These are phyloP conservation scores for Bos javanicus DNA, from an alignment of 2,113 vertebrate species.

Conservation along the genomic window DNA sequence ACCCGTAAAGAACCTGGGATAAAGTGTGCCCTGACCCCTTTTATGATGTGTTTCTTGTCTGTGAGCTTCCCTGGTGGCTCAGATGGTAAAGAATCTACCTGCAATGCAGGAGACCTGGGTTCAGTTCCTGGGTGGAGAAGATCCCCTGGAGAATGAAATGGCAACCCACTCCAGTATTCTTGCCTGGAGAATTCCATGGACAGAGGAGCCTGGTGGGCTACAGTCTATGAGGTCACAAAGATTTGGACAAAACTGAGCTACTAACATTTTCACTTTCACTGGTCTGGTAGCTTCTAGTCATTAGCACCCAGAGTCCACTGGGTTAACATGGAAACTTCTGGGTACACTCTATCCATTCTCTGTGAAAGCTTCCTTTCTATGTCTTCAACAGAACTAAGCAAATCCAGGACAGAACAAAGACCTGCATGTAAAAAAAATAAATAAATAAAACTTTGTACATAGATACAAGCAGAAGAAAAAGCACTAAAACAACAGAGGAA, in stretches of 20 bases:
- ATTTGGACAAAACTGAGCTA: neutral
- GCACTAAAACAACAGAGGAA: neutral
- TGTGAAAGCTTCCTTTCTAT: neutral
- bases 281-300: neutral
- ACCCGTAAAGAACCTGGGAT: neutral
- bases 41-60: neutral
- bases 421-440: neutral
- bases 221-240: fast-evolving
- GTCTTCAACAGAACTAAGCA: neutral
- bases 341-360: neutral
- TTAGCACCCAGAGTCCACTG: neutral
- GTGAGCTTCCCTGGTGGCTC: neutral
- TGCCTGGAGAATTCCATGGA: neutral
- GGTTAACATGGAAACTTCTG: neutral
- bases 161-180: neutral
- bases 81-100: neutral
- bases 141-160: neutral
- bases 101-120: neutral
- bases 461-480: neutral
- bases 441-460: neutral
- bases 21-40: neutral
- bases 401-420: neutral
- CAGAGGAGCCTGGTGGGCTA: neutral
- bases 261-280: neutral
- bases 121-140: neutral